Percentiles rank a stretch among this genome's conserved stretches.
phyloP scores from a whole-genome alignment of 2,888 invertebrate genomes.

The Pandemis heparana region DNA sequence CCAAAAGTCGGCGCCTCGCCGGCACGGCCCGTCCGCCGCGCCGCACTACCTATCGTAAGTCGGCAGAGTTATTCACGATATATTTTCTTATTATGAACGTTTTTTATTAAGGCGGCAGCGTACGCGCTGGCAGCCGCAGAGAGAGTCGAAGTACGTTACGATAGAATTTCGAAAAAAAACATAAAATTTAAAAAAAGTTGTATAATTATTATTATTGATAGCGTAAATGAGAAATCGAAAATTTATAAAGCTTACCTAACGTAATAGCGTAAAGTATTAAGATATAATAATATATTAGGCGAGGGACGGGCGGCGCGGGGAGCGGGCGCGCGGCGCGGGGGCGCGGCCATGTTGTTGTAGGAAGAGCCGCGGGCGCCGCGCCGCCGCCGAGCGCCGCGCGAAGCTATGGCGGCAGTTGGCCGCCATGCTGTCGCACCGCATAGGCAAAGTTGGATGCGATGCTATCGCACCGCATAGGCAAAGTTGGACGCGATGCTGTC shows the following conservation, averaged over 20 bases:
- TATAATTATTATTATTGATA: slow-evolving; percentile 85
- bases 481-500: slow-evolving; percentile 6
- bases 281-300: slow-evolving; percentile 80
- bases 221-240: slow-evolving; percentile 84
- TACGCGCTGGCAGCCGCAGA: slow-evolving; percentile 76
- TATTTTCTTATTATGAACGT: slow-evolving; percentile 88
- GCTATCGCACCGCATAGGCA: slow-evolving; percentile 7
- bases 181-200: slow-evolving; percentile 86
- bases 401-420: neutral
- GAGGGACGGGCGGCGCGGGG: slow-evolving; percentile 77
- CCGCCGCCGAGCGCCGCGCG: neutral
- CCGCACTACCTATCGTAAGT: slow-evolving; percentile 83
- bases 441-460: slow-evolving; percentile 8
- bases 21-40: slow-evolving; percentile 86
- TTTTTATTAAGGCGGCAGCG: slow-evolving; percentile 87
- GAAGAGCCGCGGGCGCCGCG: slow-evolving; percentile 43
- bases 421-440: neutral
- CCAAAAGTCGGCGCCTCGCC: slow-evolving; percentile 85
- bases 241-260: slow-evolving; percentile 86
- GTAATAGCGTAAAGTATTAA: slow-evolving; percentile 86
- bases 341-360: slow-evolving; percentile 52
- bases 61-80: slow-evolving; percentile 86
- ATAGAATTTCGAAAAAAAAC: slow-evolving; percentile 85
- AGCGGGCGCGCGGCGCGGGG: slow-evolving; percentile 63
- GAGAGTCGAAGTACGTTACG: slow-evolving; percentile 83